These are phyloP conservation scores for Elmis aenea DNA, from an alignment of 2,888 invertebrate genomes.

Conservation along the genomic window DNA sequence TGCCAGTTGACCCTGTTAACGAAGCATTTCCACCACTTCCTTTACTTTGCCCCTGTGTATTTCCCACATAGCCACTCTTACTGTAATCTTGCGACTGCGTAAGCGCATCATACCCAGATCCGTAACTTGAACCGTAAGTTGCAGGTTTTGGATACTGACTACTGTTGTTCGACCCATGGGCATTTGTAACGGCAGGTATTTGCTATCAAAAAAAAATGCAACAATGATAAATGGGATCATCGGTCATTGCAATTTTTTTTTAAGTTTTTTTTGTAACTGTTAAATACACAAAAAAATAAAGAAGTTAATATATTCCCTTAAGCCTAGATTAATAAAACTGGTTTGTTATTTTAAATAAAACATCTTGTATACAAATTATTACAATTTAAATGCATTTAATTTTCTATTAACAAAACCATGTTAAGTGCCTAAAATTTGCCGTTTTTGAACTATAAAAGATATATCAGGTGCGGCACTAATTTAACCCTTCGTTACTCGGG, in stretches of 20 bases:
- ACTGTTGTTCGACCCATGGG: slow-evolving; percentile 62
- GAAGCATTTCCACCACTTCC: slow-evolving; percentile 41
- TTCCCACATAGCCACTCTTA: slow-evolving; percentile 52
- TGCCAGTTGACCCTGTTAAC: slow-evolving; percentile 50
- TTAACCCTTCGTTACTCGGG: no score
- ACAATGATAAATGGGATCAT: neutral
- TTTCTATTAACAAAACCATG: no score
- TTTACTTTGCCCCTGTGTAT: slow-evolving; percentile 47
- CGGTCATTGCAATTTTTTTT: neutral
- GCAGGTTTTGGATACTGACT: slow-evolving; percentile 65
- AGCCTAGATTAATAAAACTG: no score
- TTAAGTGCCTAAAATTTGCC: no score
- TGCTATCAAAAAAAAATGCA: slow-evolving; percentile 47
- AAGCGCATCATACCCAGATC: slow-evolving; percentile 58
- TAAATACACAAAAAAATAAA: no score
- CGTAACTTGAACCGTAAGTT: slow-evolving; percentile 57
- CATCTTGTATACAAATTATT: no score
- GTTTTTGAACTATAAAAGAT: no score
- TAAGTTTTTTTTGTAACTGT: no score
- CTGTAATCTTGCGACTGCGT: slow-evolving; percentile 49
- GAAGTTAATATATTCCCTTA: no score
- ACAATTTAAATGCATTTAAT: no score
- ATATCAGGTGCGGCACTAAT: no score
- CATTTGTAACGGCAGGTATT: slow-evolving; percentile 69
- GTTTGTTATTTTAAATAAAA: no score